Evolutionary conservation across 2,797 vertebrate genomes (phyloP).

Genomic region (Esox masquinongy): DNA sequence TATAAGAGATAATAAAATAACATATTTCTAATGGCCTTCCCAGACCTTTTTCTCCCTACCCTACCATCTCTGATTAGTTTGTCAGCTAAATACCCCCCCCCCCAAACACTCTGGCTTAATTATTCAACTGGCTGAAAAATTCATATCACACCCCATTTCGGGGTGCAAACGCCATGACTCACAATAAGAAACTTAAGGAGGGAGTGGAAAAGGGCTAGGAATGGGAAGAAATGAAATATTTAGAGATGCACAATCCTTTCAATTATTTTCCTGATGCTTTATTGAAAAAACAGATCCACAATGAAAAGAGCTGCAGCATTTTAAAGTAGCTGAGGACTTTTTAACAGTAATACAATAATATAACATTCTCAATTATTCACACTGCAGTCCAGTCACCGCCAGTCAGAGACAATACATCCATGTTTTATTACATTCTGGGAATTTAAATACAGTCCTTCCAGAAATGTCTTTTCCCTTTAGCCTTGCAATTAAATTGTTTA

Average conservation of each 20-base stretch:
- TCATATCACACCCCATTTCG: slow-evolving; percentile 60
- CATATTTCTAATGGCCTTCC: slow-evolving; percentile 73
- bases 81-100: slow-evolving; percentile 43
- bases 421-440: slow-evolving; percentile 60
- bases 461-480: slow-evolving; percentile 49
- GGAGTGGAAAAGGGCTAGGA: slow-evolving; percentile 44
- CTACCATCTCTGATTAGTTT: slow-evolving; percentile 66
- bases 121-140: slow-evolving; percentile 74
- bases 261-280: slow-evolving; percentile 69
- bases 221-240: slow-evolving; percentile 69
- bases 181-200: slow-evolving; percentile 53
- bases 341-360: slow-evolving; percentile 56
- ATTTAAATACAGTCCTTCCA: slow-evolving; percentile 49
- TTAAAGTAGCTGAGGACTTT: slow-evolving; percentile 53
- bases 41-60: slow-evolving; percentile 49
- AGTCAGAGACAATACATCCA: slow-evolving; percentile 50
- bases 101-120: slow-evolving; percentile 72
- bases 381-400: slow-evolving; percentile 35
- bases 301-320: slow-evolving; percentile 58
- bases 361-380: slow-evolving; percentile 67
- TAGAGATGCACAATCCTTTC: slow-evolving; percentile 61
- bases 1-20: slow-evolving; percentile 72
- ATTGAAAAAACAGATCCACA: slow-evolving; percentile 55
- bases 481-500: slow-evolving; percentile 40
- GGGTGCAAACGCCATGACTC: slow-evolving; percentile 66